Percentiles rank a stretch among this genome's conserved stretches.
Evolutionary conservation across 2,888 invertebrate species (phyloP).

Genomic region (Cybosia mesomella): DNA sequence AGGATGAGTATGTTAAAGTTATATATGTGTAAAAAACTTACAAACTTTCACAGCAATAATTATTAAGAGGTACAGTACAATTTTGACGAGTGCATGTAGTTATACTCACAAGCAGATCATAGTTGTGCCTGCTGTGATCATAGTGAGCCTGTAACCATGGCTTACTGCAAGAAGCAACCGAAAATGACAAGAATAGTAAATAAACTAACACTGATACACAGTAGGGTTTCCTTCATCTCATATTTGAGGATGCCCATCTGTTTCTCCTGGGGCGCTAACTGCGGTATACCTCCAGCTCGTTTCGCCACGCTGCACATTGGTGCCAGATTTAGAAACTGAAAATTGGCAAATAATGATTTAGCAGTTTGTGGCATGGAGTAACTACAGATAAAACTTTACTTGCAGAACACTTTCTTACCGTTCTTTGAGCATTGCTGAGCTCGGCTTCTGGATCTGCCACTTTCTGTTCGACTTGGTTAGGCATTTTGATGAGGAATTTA

Average conservation of each 20-base stretch:
- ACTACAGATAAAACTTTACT: not conserved
- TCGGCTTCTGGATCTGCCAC: conserved; percentile 78
- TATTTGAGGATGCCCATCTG: conserved; percentile 87
- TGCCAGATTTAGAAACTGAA: conserved; percentile 79
- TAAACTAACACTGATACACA: conserved; percentile 85
- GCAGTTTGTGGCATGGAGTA: too few relatives aligned
- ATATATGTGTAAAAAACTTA: too few relatives aligned
- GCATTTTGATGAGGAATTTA: conserved; percentile 60
- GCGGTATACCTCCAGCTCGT: conserved; percentile 89
- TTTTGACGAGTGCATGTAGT: too few relatives aligned
- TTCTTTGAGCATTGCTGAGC: conserved; percentile 79
- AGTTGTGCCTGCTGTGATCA: too few relatives aligned
- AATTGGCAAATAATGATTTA: not conserved
- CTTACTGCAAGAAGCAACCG: too few relatives aligned
- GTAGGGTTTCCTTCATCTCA: conserved; percentile 88
- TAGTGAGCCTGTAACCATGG: too few relatives aligned
- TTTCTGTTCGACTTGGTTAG: conserved; percentile 74
- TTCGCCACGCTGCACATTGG: conserved; percentile 88
- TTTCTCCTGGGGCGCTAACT: conserved; percentile 88
- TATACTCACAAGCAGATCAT: too few relatives aligned
- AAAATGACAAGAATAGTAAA: not conserved
- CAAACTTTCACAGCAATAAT: too few relatives aligned
- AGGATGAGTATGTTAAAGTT: too few relatives aligned
- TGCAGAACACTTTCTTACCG: conserved; percentile 55
- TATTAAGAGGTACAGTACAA: too few relatives aligned